Evolutionary conservation across 2,888 invertebrate genomes (phyloP).

Genomic region (Torymus aiolomorphi): DNA sequence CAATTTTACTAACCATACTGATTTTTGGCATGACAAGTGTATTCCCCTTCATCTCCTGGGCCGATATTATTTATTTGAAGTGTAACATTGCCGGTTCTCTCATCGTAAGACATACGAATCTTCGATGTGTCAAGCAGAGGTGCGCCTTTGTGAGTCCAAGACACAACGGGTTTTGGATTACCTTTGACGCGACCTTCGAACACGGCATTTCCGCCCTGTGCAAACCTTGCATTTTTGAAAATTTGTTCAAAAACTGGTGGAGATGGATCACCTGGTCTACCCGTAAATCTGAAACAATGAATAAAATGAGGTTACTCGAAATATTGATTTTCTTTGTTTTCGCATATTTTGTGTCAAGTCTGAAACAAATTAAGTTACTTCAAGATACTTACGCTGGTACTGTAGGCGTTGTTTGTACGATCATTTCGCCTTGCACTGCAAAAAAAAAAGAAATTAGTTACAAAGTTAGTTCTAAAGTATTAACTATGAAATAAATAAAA

Average conservation of each 20-base stretch:
- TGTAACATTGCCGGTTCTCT: constrained; percentile 91
- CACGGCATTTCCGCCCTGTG: constrained; percentile 94
- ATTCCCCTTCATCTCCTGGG: constrained; percentile 97
- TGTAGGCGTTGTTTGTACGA: constrained; percentile 77
- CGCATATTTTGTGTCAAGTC: too few relatives aligned
- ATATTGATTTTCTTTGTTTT: background rate
- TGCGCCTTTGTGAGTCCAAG: constrained; percentile 92
- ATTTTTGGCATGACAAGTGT: constrained; percentile 95
- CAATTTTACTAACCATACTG: constrained; percentile 81
- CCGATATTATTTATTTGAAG: constrained; percentile 95
- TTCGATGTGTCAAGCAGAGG: constrained; percentile 90
- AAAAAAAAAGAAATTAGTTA: constrained; percentile 66
- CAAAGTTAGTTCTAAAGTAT: background rate
- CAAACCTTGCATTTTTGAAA: constrained; percentile 95
- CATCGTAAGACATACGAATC: constrained; percentile 93
- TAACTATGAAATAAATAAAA: too few relatives aligned
- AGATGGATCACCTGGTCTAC: constrained; percentile 85
- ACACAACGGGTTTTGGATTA: constrained; percentile 93
- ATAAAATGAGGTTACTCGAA: background rate
- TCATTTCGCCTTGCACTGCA: constrained; percentile 83
- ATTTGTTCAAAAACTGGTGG: constrained; percentile 97
- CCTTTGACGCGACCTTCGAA: constrained; percentile 95
- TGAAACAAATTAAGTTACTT: too few relatives aligned
- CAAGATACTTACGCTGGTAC: constrained; percentile 71
- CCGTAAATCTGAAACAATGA: constrained; percentile 67